Conservation (phyloP, 2,888 invertebrate species). For the Tromatobia lineatoria region DNA sequence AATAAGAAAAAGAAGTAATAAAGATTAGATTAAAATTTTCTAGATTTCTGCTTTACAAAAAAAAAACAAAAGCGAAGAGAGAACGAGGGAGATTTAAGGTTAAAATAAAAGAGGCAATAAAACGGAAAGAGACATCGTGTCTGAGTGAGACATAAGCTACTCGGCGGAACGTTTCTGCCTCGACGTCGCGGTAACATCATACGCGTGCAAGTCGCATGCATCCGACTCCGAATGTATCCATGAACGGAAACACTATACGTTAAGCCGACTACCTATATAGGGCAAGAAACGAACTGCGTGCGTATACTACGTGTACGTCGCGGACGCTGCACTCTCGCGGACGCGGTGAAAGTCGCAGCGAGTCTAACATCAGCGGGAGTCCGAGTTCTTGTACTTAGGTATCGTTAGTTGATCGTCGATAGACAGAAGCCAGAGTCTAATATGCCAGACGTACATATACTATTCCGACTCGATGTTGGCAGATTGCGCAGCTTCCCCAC, state of each 20-base stretch:
- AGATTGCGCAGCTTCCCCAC: constrained; percentile 60
- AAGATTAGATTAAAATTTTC: too few species aligned
- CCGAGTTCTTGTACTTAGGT: constrained; percentile 1
- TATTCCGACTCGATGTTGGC: constrained; percentile 33
- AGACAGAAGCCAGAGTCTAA: constrained; percentile 22
- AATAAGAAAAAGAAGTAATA: too few species aligned
- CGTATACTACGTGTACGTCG: constrained; percentile 32
- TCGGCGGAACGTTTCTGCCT: neutral
- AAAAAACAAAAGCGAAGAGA: too few species aligned
- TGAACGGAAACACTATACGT: constrained; percentile 77
- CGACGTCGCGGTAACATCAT: constrained; percentile 75
- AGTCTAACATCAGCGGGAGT: constrained; percentile 16
- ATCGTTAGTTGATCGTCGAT: neutral
- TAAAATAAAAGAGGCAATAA: constrained; percentile 1
- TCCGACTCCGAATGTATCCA: constrained; percentile 60
- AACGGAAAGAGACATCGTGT: constrained; percentile 13
- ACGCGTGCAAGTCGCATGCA: constrained; percentile 74
- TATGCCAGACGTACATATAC: constrained; percentile 2
- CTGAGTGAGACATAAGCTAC: too few species aligned
- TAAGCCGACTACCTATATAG: constrained; percentile 68
- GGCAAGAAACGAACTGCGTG: constrained; percentile 22
- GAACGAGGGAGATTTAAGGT: neutral
- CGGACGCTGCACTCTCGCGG: constrained; percentile 33
- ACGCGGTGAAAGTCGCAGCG: constrained; percentile 55
- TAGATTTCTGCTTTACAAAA: too few species aligned